A percentile compares a stretch with the other conserved stretches of the same genome.
phyloP scores from a whole-genome alignment of 2,888 invertebrate genomes.

The Caenorhabditis sp. region DNA sequence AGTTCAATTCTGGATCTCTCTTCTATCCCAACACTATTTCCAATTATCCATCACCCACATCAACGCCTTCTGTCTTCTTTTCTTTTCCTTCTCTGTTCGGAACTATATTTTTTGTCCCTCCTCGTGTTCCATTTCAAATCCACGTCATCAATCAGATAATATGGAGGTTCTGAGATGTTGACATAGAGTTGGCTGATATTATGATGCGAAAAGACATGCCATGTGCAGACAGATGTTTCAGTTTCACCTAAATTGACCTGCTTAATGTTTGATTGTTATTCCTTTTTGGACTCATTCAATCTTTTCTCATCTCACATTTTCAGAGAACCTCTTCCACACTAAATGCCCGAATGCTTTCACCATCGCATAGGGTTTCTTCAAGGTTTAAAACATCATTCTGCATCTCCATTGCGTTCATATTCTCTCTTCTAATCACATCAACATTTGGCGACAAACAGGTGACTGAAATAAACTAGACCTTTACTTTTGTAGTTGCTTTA shows the following conservation, averaged over 20 bases:
- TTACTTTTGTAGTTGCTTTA: too few relatives aligned
- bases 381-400: constrained; percentile 1
- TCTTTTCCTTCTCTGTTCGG: background rate
- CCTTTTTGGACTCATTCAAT: background rate
- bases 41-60: constrained; percentile 1
- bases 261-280: background rate
- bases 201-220: background rate
- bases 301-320: background rate
- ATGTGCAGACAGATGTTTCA: too few relatives aligned
- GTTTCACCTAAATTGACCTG: too few relatives aligned
- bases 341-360: constrained; percentile 28
- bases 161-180: constrained; percentile 3
- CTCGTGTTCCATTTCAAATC: background rate
- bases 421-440: constrained; percentile 23
- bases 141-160: constrained; percentile 14
- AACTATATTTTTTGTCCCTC: constrained; percentile 5
- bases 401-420: constrained; percentile 7
- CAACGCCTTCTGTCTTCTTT: background rate
- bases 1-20: constrained; percentile 15
- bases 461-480: background rate
- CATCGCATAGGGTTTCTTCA: constrained; percentile 6
- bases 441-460: constrained; percentile 56
- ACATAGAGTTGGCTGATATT: background rate
- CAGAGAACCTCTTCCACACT: constrained; percentile 20
- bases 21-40: constrained; percentile 5